Conservation (phyloP, 2,113 vertebrate genomes). For the Sapajus apella region DNA sequence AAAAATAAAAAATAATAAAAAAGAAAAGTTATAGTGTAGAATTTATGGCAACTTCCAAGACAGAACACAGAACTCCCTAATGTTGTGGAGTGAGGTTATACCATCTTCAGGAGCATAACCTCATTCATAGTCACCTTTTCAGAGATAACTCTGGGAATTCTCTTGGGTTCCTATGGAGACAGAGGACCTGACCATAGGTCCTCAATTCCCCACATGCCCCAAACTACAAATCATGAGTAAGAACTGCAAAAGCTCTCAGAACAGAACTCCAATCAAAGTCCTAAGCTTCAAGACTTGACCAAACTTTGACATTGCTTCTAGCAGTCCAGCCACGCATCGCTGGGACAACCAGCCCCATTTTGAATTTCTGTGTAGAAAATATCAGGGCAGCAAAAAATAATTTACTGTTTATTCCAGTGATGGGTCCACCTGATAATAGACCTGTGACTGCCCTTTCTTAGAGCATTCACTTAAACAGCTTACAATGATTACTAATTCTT, state of each 20-base stretch:
- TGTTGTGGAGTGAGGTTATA: background rate
- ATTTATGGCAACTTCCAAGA: too few relatives aligned
- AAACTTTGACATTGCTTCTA: background rate
- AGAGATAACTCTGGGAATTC: background rate
- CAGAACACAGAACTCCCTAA: too few relatives aligned
- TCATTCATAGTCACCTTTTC: background rate
- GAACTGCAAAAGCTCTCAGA: background rate
- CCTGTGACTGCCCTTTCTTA: background rate
- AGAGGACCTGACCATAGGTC: fast-evolving
- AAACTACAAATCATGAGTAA: background rate
- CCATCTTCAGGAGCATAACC: background rate
- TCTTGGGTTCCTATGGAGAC: fast-evolving
- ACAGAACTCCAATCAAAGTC: background rate
- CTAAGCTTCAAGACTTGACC: background rate
- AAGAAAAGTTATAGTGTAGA: too few relatives aligned
- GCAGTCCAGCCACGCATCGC: background rate
- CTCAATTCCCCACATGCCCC: too few relatives aligned
- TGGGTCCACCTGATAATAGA: background rate
- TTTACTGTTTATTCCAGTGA: background rate
- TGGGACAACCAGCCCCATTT: background rate
- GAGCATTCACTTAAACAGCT: background rate
- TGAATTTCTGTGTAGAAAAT: background rate
- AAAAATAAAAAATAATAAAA: too few relatives aligned
- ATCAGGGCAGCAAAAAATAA: background rate
- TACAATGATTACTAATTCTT: background rate